Conservation (phyloP, 2,113 vertebrate species). For the Stegastes partitus region DNA sequence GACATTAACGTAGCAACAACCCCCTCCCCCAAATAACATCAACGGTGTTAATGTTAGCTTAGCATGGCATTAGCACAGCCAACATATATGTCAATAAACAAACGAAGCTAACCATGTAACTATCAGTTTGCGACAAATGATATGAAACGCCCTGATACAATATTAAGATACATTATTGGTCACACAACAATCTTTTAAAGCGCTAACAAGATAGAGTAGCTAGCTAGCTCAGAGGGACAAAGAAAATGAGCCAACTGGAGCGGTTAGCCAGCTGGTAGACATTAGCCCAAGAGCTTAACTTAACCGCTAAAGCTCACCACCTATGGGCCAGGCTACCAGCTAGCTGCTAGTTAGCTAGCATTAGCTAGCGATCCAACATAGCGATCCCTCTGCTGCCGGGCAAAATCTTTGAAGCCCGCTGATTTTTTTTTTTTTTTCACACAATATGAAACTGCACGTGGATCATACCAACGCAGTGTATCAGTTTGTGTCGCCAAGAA, state of each 20-base stretch:
- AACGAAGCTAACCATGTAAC: background rate
- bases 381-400: slow-evolving; percentile 14
- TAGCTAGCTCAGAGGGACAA: slow-evolving; percentile 74
- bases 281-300: slow-evolving; percentile 56
- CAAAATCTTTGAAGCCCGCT: background rate
- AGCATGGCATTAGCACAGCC: slow-evolving; percentile 37
- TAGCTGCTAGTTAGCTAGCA: slow-evolving; percentile 49
- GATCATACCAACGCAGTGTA: slow-evolving; percentile 96
- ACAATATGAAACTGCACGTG: slow-evolving; percentile 21
- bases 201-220: background rate
- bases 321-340: slow-evolving; percentile 22
- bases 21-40: slow-evolving; percentile 48
- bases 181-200: background rate
- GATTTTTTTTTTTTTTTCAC: background rate
- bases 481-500: slow-evolving; percentile 96
- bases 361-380: slow-evolving; percentile 42
- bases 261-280: slow-evolving; percentile 63
- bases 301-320: slow-evolving; percentile 41
- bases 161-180: background rate
- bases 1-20: slow-evolving; percentile 38
- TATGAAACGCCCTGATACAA: background rate
- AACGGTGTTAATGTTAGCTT: slow-evolving; percentile 44
- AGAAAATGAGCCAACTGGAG: slow-evolving; percentile 78
- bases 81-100: slow-evolving; percentile 46
- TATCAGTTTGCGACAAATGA: background rate